Conservation (phyloP, 2,797 vertebrate genomes). For the Myripristis jacobus region DNA sequence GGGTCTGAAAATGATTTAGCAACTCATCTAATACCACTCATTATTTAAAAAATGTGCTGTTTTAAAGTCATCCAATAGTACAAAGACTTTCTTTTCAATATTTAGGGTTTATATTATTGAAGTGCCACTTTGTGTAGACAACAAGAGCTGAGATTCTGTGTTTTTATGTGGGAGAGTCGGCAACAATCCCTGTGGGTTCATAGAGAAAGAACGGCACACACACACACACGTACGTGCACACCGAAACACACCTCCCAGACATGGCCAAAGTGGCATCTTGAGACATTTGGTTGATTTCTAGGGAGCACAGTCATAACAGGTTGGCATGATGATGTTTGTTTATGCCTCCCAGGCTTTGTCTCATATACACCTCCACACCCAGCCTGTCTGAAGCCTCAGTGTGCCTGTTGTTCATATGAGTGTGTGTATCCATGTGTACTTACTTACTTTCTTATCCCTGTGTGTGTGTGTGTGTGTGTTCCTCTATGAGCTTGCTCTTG, state of each 20-base stretch:
- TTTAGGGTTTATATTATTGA: background rate
- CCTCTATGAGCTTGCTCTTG: background rate
- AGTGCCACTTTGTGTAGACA: background rate
- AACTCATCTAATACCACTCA: constrained; percentile 14
- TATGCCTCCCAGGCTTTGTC: constrained; percentile 4
- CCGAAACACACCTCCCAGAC: background rate
- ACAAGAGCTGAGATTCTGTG: background rate
- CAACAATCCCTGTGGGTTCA: background rate
- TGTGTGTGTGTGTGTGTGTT: background rate
- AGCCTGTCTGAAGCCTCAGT: background rate
- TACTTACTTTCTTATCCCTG: background rate
- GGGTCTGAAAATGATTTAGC: constrained; percentile 21
- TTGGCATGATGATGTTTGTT: constrained; percentile 30
- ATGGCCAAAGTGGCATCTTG: constrained; percentile 14
- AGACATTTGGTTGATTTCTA: constrained; percentile 20
- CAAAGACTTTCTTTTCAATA: background rate
- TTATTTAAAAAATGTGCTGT: constrained; percentile 5
- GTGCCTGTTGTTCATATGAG: background rate
- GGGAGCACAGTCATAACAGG: background rate
- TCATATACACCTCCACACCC: background rate
- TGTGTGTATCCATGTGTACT: background rate
- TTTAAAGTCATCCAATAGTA: constrained; percentile 10
- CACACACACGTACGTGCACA: background rate
- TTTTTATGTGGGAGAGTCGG: constrained; percentile 20
- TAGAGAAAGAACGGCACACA: background rate